Evolutionary conservation across 2,888 invertebrate genomes (phyloP).

Genomic region (Pyrgus malvae): DNA sequence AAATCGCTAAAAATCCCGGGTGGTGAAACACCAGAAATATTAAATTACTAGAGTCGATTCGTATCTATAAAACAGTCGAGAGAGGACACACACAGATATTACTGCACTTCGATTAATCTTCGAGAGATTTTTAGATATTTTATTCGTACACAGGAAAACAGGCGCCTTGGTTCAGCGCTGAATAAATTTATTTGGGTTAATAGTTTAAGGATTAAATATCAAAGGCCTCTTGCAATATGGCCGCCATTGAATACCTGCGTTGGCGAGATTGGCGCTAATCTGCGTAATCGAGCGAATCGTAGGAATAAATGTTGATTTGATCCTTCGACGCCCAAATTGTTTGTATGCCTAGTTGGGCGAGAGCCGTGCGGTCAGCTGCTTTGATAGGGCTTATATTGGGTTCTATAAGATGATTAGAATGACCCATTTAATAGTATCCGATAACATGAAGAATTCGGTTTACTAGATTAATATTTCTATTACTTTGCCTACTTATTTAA

Average conservation of each 20-base stretch:
- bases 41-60: no score
- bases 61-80: no score
- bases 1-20: no score
- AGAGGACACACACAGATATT: no score
- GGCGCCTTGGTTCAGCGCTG: conserved; percentile 32
- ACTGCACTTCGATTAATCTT: no score
- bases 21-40: no score
- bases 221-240: conserved; percentile 56
- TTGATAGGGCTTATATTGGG: conserved; percentile 13
- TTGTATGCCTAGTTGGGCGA: conserved; percentile 38
- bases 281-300: conserved; percentile 51
- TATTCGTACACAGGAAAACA: neutral
- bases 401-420: no score
- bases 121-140: no score
- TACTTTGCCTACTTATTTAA: no score
- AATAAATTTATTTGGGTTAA: conserved; percentile 71
- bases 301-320: conserved; percentile 68
- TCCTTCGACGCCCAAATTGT: conserved; percentile 43
- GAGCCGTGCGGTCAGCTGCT: conserved; percentile 9
- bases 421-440: no score
- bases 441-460: no score
- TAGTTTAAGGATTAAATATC: conserved; percentile 70
- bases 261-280: conserved; percentile 66
- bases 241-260: conserved; percentile 50
- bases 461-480: no score